Conservation (phyloP, 2,113 vertebrate genomes). For the Cavia aperea region DNA sequence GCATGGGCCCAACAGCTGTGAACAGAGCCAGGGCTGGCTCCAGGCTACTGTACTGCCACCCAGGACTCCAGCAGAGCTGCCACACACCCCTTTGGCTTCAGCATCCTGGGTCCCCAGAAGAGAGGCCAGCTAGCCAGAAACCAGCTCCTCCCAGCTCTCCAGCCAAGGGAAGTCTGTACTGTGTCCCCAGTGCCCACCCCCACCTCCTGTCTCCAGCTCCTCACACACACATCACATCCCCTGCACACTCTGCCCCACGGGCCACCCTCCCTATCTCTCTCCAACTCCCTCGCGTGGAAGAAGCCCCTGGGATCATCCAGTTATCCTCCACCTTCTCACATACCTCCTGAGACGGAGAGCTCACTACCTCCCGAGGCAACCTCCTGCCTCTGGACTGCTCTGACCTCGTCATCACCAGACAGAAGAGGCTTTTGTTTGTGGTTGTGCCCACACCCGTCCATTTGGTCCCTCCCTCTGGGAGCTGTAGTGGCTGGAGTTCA, state of each 20-base stretch:
- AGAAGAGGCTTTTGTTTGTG: background rate
- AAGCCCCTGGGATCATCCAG: background rate
- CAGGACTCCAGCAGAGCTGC: background rate
- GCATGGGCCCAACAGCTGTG: background rate
- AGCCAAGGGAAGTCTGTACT: background rate
- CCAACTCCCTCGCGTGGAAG: background rate
- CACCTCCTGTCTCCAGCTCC: background rate
- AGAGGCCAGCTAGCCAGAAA: background rate
- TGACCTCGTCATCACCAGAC: background rate
- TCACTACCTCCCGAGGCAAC: constrained; percentile 53
- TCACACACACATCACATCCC: background rate
- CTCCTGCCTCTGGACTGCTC: constrained; percentile 28
- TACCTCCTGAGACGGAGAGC: background rate
- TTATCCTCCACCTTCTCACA: background rate
- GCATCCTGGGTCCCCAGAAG: background rate
- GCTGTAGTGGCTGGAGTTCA: background rate
- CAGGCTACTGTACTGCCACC: background rate
- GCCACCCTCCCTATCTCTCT: too few relatives aligned
- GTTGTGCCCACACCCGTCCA: background rate
- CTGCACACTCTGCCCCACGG: background rate
- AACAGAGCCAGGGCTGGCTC: background rate
- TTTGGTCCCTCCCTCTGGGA: background rate
- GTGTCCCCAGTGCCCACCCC: background rate
- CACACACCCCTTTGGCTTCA: background rate
- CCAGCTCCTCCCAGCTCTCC: background rate